Conservation (phyloP, 2,113 vertebrate species). For the Osmerus eperlanus region DNA sequence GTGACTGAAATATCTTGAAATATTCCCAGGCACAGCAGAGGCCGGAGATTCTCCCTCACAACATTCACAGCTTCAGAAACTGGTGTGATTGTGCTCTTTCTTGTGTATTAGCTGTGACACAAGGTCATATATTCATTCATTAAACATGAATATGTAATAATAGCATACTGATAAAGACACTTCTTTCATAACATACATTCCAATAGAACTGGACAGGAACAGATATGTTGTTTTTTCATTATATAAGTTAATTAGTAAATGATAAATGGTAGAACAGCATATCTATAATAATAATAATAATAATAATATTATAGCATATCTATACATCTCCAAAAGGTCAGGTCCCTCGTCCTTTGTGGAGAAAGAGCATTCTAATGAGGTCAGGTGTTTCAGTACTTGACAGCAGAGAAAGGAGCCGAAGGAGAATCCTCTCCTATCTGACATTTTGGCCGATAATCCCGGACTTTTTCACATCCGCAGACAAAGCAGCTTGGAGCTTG, state of each 20-base stretch:
- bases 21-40: too few relatives aligned
- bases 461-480: too few relatives aligned
- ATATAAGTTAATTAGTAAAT: slow-evolving; percentile 69
- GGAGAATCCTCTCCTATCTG: too few relatives aligned
- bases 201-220: slow-evolving; percentile 44
- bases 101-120: slow-evolving; percentile 64
- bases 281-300: slow-evolving; percentile 17
- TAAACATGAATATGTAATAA: slow-evolving; percentile 62
- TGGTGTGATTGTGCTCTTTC: slow-evolving; percentile 30
- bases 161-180: slow-evolving; percentile 51
- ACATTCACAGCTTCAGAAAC: not conserved
- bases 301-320: slow-evolving; percentile 2
- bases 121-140: slow-evolving; percentile 62
- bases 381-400: slow-evolving; percentile 37
- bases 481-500: too few relatives aligned
- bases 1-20: not conserved
- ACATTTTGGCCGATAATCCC: too few relatives aligned
- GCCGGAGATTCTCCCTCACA: not conserved
- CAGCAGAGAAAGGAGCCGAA: too few relatives aligned
- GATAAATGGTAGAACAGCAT: slow-evolving; percentile 53
- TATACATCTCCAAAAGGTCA: slow-evolving; percentile 58
- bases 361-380: slow-evolving; percentile 35
- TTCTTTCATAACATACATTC: slow-evolving; percentile 32
- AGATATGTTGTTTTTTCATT: slow-evolving; percentile 53
- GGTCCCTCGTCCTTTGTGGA: slow-evolving; percentile 26